Percentiles rank a stretch among this genome's conserved stretches.
These are phyloP conservation scores for Sternotherus odoratus DNA, from an alignment of 2,797 vertebrate genomes.

Conservation along the genomic window DNA sequence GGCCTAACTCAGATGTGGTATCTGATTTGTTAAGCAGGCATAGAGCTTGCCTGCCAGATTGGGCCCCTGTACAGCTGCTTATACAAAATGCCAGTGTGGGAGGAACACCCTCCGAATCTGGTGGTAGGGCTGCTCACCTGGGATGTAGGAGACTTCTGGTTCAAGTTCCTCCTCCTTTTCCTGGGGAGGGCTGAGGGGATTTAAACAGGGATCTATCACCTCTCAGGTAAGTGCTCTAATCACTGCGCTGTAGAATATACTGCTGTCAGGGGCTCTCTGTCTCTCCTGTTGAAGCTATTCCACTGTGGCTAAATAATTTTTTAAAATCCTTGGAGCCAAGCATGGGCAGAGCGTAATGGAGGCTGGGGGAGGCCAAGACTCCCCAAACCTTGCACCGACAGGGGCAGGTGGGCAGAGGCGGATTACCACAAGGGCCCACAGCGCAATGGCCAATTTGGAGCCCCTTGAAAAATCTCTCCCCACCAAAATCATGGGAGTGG, in stretches of 20 bases:
- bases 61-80: not conserved
- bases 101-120: not conserved
- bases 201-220: not conserved
- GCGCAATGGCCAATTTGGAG: too few species aligned
- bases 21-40: not conserved
- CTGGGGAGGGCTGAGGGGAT: not conserved
- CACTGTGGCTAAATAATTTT: not conserved
- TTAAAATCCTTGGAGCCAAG: not conserved
- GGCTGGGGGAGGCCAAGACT: too few species aligned
- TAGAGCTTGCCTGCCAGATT: not conserved
- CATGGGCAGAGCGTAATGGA: too few species aligned
- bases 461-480: too few species aligned
- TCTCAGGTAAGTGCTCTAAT: not conserved
- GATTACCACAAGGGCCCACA: too few species aligned
- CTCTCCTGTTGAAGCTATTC: not conserved
- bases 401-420: too few species aligned
- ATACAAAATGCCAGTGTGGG: not conserved
- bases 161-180: not conserved
- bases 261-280: not conserved
- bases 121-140: not conserved
- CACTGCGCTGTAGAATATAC: not conserved
- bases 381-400: too few species aligned
- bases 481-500: too few species aligned
- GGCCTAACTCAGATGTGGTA: not conserved
- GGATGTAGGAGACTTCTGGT: not conserved